Base-by-base conservation (phyloP, 2,888 invertebrate species). In the Ormyrus thymus region DNA sequence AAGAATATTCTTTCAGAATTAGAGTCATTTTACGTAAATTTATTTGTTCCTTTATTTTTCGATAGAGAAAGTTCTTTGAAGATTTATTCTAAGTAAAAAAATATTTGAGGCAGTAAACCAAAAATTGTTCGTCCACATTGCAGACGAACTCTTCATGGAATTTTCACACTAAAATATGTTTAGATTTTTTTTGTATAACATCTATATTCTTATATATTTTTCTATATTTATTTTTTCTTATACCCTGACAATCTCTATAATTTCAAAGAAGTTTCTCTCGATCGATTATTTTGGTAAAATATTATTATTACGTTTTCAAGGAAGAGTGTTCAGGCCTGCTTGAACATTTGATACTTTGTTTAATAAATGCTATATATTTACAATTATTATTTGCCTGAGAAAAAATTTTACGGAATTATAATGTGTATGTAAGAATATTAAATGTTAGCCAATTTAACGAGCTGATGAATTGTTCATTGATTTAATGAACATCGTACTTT, bases 251-350 rank as follows among this genome's bases (percentile, higher is more conserved):
- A 71, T 75, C 7, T 8, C 48, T 74, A 53, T 29, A 58, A 43
- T 50, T 69, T 74, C 53, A 51, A 74, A 77, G 66, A 71, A 78
- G n/a, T 59, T 76, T 73, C 66, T 62, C 55, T 62, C 51, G 66
- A 15, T 78, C 71, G 68, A 71, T 78, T 71, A 76, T 69, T 74
- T 66, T 43, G 51, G 48, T 78, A 78, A 74, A 78, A 76, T 66
- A 53, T 61, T 59, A 51, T 68, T 43, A 64, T 73, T 80, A 74
- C 46, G 56, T 70, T 75, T 68, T 9, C 45, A 69, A 76, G 76
- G 68, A 78, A 80, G 71, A 81, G 61, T 62, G 81, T 81, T 78
- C 78, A 81, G 76, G 43, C 81, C 81, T 76, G 81, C 78, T 78
- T 76, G 78, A 81, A 81, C 79, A 73, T 76, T 81, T 79, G n/a